Evolutionary conservation across 1,140 invertebrate species (phyloP), one percentile per base, ranked within the genome.

Genomic region (Leptoteleia sp.): DNA sequence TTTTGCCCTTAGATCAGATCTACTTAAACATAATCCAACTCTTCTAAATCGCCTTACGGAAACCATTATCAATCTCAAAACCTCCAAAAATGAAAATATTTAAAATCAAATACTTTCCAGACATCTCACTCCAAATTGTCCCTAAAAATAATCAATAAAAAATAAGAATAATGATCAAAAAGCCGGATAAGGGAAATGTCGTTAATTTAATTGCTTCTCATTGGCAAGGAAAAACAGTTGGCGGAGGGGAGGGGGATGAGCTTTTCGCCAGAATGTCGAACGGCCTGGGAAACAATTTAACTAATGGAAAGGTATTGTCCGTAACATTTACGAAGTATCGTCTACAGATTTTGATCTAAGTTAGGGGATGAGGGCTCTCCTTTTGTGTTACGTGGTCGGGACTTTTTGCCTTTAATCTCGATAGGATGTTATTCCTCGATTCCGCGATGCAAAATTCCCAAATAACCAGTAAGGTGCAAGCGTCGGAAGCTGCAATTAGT

Each of bases 231-330:
- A 61, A 55, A 64, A 57, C 57, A 67, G 54, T 50, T 35, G n/a
- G n/a, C n/a, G n/a, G n/a, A n/a, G n/a, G n/a, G n/a, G n/a, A 73
- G 73, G 43, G 54, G 55, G 54, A 55, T 59, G 38, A 76, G 31
- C 54, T 55, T 25, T 54, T 59, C n/a, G 19, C 50, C 37, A 68
- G 71, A 80, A 70, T 75, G 62, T 52, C 80, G 35, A 55, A 57
- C 71, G 65, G 82, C 62, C 73, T 79, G 65, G 19, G 79, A 85
- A 87, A 87, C 85, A 88, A 88, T 88, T 88, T 86, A 87, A 87
- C 85, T 88, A 86, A 87, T 87, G 86, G 85, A 88, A 86, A 79
- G 65, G 82, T 85, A 85, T 86, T 80, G 81, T 80, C 72, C 38
- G 61, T 68, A 54, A 76, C 80, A 78, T 82, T 40, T 25, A 25